Evolutionary conservation across 2,888 invertebrate species (phyloP).

Genomic region (Lycocerus yunnanus): DNA sequence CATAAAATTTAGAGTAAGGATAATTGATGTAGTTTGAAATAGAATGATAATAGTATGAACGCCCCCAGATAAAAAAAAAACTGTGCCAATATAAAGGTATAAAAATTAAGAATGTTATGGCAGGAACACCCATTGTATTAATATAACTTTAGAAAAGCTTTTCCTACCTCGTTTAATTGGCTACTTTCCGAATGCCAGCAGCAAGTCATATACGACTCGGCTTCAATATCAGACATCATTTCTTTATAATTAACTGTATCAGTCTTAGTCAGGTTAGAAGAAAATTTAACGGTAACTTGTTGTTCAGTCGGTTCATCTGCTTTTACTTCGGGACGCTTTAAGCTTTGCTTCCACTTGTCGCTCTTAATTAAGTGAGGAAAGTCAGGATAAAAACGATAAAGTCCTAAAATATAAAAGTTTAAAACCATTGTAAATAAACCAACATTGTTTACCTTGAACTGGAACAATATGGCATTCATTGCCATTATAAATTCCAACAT

Average conservation of each 20-base stretch:
- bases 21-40: too few species aligned
- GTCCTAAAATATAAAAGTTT: conserved; percentile 52
- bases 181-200: conserved; percentile 67
- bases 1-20: too few species aligned
- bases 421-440: not conserved
- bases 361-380: conserved; percentile 81
- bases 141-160: not conserved
- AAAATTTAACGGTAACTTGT: conserved; percentile 77
- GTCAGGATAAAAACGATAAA: conserved; percentile 78
- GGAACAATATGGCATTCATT: conserved; percentile 85
- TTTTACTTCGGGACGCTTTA: conserved; percentile 58
- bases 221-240: conserved; percentile 71
- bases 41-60: too few species aligned
- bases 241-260: conserved; percentile 79
- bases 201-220: conserved; percentile 83
- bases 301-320: conserved; percentile 61
- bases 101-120: too few species aligned
- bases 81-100: too few species aligned
- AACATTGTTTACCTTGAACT: conserved; percentile 65
- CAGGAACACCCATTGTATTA: too few species aligned
- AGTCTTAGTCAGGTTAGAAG: conserved; percentile 69
- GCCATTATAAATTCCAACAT: conserved; percentile 76
- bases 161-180: conserved; percentile 66
- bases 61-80: too few species aligned
- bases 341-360: conserved; percentile 70